These are phyloP conservation scores for Xyrichtys novacula DNA, from an alignment of 2,797 vertebrate species.

Conservation along the genomic window DNA sequence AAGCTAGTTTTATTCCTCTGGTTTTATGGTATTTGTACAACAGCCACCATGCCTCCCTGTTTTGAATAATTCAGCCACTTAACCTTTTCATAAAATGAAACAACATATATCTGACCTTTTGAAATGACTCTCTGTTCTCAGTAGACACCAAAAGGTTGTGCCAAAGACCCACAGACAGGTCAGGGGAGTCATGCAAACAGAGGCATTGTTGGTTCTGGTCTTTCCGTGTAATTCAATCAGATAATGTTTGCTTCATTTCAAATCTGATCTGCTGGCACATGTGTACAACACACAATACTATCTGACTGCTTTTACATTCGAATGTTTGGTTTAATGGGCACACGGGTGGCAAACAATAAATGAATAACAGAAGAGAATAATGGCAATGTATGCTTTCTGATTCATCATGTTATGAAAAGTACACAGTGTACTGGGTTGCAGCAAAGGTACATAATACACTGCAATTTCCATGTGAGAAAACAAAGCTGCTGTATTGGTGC, in stretches of 20 bases:
- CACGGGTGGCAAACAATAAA: not conserved
- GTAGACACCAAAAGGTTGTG: not conserved
- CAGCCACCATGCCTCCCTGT: not conserved
- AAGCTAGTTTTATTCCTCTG: not conserved
- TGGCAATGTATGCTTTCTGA: not conserved
- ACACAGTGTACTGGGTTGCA: not conserved
- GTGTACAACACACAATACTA: not conserved
- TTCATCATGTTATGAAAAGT: not conserved
- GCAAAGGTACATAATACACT: not conserved
- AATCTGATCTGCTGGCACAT: not conserved
- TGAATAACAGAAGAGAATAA: not conserved
- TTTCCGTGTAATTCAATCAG: slow-evolving; percentile 1
- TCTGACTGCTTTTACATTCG: not conserved
- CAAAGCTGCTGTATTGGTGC: not conserved
- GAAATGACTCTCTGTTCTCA: not conserved
- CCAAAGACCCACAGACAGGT: not conserved
- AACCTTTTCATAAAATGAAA: slow-evolving; percentile 2
- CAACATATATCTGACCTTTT: not conserved
- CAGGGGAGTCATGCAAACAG: not conserved
- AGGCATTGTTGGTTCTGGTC: not conserved
- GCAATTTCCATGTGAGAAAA: not conserved
- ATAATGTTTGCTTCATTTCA: not conserved
- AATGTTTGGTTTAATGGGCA: not conserved
- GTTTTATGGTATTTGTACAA: not conserved
- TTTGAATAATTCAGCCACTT: not conserved